These are phyloP conservation scores for Acleris emargana DNA, from an alignment of 2,888 invertebrate species.

Conservation along the genomic window DNA sequence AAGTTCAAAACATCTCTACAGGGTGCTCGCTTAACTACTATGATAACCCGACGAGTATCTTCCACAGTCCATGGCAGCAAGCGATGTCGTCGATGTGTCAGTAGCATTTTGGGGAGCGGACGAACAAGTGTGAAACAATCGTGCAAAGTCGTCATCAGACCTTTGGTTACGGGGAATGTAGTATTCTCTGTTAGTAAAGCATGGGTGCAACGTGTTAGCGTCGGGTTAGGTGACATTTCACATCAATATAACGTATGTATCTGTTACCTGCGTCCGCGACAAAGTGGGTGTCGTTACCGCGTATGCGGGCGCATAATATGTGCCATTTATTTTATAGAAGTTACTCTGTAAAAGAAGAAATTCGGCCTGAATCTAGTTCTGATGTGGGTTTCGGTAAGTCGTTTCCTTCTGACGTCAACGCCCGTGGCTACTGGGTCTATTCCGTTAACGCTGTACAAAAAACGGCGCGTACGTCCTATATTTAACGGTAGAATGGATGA, in stretches of 20 bases:
- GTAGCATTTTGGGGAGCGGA: conserved; percentile 17
- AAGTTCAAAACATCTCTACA: conserved; percentile 29
- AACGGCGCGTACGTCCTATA: conserved; percentile 16
- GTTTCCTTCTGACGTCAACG: conserved; percentile 4
- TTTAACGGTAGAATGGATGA: conserved; percentile 22
- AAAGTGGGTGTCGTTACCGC: conserved; percentile 67
- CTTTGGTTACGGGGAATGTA: conserved; percentile 51
- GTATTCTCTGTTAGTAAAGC: conserved; percentile 47
- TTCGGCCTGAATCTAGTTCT: conserved; percentile 36
- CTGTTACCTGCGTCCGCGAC: conserved; percentile 70
- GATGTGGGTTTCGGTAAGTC: conserved; percentile 5
- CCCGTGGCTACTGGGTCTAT: conserved; percentile 11
- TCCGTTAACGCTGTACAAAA: conserved; percentile 24
- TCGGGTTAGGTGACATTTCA: conserved; percentile 49
- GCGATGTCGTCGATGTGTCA: conserved; percentile 26
- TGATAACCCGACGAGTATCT: conserved; percentile 19
- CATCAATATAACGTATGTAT: conserved; percentile 34
- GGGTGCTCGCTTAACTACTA: conserved; percentile 29
- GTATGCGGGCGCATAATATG: conserved; percentile 71
- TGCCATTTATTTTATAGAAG: conserved; percentile 82
- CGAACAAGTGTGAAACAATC: conserved; percentile 40
- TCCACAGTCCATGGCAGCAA: conserved; percentile 17
- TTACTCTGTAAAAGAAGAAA: conserved; percentile 80
- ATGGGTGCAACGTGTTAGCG: conserved; percentile 48
- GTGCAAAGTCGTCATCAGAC: conserved; percentile 77